Conservation (phyloP, 1,140 invertebrate genomes). For the Frieseomelitta varia region DNA sequence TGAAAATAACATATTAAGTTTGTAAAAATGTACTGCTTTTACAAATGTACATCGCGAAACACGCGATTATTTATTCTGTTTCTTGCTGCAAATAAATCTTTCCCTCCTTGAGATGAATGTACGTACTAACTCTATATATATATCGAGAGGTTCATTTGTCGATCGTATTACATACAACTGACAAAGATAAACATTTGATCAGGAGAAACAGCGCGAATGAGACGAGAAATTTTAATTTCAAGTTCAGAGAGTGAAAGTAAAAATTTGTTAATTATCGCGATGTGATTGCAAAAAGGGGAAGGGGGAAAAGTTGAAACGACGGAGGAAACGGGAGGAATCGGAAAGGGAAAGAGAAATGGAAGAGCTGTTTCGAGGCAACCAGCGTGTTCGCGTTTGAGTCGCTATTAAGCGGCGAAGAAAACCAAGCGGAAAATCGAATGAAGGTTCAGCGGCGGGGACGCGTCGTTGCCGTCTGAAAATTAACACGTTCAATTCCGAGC, state of each 20-base stretch:
- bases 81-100: not conserved
- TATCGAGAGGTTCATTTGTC: too few species aligned
- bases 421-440: conserved; percentile 14
- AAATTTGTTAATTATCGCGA: conserved; percentile 5
- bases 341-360: not conserved
- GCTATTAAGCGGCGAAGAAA: conserved; percentile 31
- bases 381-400: conserved; percentile 4
- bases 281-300: not conserved
- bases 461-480: not conserved
- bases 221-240: too few species aligned
- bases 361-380: conserved; percentile 7
- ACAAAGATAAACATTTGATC: not conserved
- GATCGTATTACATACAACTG: too few species aligned
- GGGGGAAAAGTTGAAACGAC: too few species aligned
- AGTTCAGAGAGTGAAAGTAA: not conserved
- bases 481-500: conserved; percentile 11
- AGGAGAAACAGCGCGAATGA: too few species aligned
- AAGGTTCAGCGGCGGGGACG: not conserved
- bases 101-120: too few species aligned
- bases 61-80: not conserved
- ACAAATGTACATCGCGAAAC: not conserved
- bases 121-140: too few species aligned
- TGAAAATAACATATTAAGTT: too few species aligned
- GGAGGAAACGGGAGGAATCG: not conserved
- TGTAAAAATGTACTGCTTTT: too few species aligned